These are phyloP conservation scores for Hypothenemus hampei DNA, from an alignment of 1,140 invertebrate genomes.

Conservation along the genomic window DNA sequence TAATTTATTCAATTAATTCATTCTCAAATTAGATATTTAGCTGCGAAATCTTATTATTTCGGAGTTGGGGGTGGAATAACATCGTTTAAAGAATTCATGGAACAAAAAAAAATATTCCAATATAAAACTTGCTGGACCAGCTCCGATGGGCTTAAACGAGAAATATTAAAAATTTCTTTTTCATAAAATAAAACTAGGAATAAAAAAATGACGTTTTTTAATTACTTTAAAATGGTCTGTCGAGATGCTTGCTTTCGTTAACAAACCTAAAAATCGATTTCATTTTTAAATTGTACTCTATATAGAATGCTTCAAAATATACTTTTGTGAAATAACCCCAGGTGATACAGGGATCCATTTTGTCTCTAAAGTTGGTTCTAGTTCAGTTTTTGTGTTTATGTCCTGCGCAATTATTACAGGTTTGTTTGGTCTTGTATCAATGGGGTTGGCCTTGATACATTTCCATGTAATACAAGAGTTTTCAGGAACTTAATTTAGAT, in stretches of 20 bases:
- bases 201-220: too few species aligned
- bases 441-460: background rate
- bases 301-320: background rate
- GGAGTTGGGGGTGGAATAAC: conserved; percentile 78
- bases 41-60: conserved; percentile 85
- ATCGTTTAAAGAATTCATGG: conserved; percentile 58
- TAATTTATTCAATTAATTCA: background rate
- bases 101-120: conserved; percentile 19
- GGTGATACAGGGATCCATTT: conserved; percentile 12
- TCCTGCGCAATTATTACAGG: background rate
- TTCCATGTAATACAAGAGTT: conserved; percentile 10
- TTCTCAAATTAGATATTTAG: conserved; percentile 54
- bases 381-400: too few species aligned
- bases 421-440: conserved; percentile 1
- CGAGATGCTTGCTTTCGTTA: background rate
- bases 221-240: background rate
- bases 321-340: conserved; percentile 13
- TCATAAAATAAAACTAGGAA: too few species aligned
- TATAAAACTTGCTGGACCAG: conserved; percentile 17
- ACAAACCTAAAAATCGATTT: background rate
- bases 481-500: background rate
- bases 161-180: conserved; percentile 26
- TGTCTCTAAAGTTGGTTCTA: conserved; percentile 2
- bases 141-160: conserved; percentile 22
- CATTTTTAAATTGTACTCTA: background rate